Percentiles rank a stretch among this genome's conserved stretches.
Conservation (phyloP, 2,888 invertebrate species). For the Folsomia manolachei region DNA sequence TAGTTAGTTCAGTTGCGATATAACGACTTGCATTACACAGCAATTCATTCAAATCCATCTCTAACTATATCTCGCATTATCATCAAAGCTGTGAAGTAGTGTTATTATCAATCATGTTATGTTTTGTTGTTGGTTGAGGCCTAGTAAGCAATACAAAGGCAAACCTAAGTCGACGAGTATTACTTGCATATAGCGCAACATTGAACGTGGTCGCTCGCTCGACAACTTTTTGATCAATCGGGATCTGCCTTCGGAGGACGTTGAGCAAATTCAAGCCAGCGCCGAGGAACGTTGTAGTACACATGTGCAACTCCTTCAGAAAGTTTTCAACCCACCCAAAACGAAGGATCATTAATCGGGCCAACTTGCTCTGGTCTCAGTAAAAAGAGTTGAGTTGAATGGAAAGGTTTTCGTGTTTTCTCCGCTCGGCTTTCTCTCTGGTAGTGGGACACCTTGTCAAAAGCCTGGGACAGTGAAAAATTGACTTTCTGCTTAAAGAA, state of each 20-base stretch:
- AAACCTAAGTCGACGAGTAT: not conserved
- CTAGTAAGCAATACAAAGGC: not conserved
- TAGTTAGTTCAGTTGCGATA: too few relatives aligned
- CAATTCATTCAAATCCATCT: too few relatives aligned
- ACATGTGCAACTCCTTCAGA: conserved; percentile 17
- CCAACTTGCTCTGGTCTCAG: not conserved
- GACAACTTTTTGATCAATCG: conserved; percentile 43
- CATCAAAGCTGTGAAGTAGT: too few relatives aligned
- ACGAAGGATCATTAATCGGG: not conserved
- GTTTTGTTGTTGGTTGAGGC: not conserved
- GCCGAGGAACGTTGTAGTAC: conserved; percentile 5
- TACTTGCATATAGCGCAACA: too few relatives aligned
- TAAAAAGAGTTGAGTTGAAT: not conserved
- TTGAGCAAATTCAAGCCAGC: not conserved
- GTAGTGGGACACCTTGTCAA: too few relatives aligned
- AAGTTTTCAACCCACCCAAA: not conserved
- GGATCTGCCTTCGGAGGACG: not conserved
- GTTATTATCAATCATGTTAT: not conserved
- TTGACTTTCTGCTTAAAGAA: too few relatives aligned
- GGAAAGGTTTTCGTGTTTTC: not conserved
- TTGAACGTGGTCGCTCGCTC: conserved; percentile 18
- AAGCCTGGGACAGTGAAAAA: too few relatives aligned
- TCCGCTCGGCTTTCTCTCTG: too few relatives aligned
- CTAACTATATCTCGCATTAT: too few relatives aligned
- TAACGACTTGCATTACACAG: too few relatives aligned